Evolutionary conservation across 1,140 invertebrate genomes (phyloP).

Genomic region (Ladona fulva): DNA sequence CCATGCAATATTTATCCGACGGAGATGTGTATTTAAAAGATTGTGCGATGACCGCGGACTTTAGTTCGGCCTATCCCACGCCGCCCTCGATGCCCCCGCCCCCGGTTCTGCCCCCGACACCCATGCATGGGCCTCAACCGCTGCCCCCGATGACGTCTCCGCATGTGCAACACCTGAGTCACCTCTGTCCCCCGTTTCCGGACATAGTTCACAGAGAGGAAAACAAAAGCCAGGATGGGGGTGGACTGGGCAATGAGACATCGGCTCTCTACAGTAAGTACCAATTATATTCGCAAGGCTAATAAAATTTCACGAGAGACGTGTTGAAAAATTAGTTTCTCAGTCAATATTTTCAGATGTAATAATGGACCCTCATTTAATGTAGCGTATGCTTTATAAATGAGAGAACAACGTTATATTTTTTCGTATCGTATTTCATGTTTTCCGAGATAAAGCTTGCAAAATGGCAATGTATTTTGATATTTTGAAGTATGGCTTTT

Average conservation of each 20-base stretch:
- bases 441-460: no score
- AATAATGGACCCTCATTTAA: no score
- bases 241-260: conserved; percentile 18
- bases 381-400: no score
- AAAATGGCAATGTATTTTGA: no score
- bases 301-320: no score
- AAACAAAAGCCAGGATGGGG: not conserved
- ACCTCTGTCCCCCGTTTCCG: conserved; percentile 33
- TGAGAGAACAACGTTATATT: no score
- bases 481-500: no score
- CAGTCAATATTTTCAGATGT: no score
- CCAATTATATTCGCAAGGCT: no score
- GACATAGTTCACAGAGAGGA: conserved; percentile 17
- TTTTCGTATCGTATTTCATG: no score
- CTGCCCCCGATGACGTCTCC: conserved; percentile 29
- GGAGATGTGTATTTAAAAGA: not conserved
- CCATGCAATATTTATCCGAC: not conserved
- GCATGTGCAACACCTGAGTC: conserved; percentile 34
- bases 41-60: not conserved
- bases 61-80: not conserved
- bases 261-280: not conserved
- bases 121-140: not conserved
- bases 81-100: not conserved
- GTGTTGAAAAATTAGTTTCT: no score
- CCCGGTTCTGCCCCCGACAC: not conserved